A percentile compares a stretch with the other conserved stretches of the same genome.
Conservation (phyloP, 2,113 vertebrate genomes). For the Scatophagus argus region DNA sequence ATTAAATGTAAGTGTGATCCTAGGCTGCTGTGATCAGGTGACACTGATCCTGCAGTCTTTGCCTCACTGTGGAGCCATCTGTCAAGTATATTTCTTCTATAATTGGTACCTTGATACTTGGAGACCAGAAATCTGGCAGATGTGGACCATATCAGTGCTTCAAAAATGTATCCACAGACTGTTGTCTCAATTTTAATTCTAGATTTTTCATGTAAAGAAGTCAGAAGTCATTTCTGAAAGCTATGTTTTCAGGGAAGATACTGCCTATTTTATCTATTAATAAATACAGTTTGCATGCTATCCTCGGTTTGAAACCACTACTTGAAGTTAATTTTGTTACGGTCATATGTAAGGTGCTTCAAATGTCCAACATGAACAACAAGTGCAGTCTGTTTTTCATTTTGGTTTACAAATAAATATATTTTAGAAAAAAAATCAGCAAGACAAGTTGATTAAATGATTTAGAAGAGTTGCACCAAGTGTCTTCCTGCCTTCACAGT, state of each 20-base stretch:
- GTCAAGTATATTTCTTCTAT: not conserved
- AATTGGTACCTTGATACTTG: not conserved
- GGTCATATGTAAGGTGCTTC: not conserved
- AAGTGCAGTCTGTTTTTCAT: conserved; percentile 5
- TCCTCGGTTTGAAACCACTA: conserved; percentile 40
- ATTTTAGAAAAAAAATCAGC: not conserved
- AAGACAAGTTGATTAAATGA: not conserved
- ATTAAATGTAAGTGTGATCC: conserved; percentile 32
- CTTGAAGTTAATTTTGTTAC: conserved; percentile 4
- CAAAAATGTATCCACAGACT: conserved; percentile 7
- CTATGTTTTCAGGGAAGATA: conserved; percentile 50
- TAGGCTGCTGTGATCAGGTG: not conserved
- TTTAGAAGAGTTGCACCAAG: not conserved
- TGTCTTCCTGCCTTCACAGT: not conserved
- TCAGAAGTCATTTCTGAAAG: conserved; percentile 3
- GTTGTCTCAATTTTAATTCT: conserved; percentile 4
- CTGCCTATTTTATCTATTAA: conserved; percentile 63
- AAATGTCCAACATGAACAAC: conserved; percentile 18
- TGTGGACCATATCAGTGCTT: conserved; percentile 24
- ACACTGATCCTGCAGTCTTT: conserved; percentile 15
- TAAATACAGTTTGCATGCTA: conserved; percentile 68
- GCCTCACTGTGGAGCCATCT: conserved; percentile 24
- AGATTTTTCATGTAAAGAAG: conserved; percentile 7
- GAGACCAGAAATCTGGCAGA: not conserved
- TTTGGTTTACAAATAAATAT: not conserved